phyloP scores from a whole-genome alignment of 2,797 vertebrate species.

The Sebastes iracundus region DNA sequence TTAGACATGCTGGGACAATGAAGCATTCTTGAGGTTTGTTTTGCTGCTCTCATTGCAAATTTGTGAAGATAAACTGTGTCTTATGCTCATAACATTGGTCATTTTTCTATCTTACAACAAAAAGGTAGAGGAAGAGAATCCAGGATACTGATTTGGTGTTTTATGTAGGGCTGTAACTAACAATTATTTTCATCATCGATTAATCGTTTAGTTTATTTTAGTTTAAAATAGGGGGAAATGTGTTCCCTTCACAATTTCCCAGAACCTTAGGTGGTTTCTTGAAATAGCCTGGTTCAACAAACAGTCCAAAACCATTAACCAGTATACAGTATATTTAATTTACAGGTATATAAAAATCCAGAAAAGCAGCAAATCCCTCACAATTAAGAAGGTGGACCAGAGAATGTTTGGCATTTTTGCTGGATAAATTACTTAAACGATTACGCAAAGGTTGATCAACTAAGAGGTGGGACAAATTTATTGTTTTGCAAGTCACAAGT shows the following conservation, averaged over 20 bases:
- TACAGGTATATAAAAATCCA: neutral
- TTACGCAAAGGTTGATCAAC: accelerated
- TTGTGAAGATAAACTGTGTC: neutral
- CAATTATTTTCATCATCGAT: neutral
- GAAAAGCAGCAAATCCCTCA: neutral
- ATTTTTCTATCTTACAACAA: neutral
- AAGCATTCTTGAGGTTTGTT: neutral
- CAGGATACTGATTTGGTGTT: neutral
- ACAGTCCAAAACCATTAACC: neutral
- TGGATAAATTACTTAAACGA: neutral
- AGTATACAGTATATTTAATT: neutral
- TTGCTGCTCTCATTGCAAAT: neutral
- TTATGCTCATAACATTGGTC: neutral
- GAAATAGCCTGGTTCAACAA: neutral
- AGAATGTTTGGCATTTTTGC: neutral
- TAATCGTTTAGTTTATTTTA: neutral
- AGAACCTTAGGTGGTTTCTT: neutral
- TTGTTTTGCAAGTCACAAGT: too few species aligned
- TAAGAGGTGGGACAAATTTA: too few species aligned
- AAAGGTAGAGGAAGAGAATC: neutral
- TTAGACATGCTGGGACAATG: neutral
- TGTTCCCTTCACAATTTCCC: neutral
- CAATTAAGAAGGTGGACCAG: neutral
- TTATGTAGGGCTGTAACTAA: neutral
- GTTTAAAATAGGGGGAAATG: neutral